Evolutionary conservation across 2,797 vertebrate genomes (phyloP).

Genomic region (Carcharodon carcharias): DNA sequence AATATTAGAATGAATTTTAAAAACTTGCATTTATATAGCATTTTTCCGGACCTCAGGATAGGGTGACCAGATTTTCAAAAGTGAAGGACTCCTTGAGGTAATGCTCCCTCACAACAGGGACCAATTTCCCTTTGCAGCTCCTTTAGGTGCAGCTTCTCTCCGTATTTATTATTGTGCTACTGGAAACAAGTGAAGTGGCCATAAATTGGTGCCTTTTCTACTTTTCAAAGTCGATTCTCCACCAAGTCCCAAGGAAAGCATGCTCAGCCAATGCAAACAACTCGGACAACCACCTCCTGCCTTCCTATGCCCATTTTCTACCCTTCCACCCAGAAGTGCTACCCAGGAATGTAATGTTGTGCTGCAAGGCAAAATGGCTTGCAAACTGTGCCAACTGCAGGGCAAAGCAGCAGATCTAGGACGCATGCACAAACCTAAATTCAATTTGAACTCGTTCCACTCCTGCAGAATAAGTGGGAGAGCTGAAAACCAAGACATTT

Average conservation of each 20-base stretch:
- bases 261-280: too few species aligned
- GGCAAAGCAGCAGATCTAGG: neutral
- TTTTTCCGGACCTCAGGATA: neutral
- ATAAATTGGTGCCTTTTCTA: neutral
- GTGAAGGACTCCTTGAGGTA: conserved; percentile 65
- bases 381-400: neutral
- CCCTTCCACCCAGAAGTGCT: neutral
- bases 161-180: conserved; percentile 68
- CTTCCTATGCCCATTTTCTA: neutral
- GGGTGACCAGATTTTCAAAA: neutral
- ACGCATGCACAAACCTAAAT: neutral
- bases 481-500: too few species aligned
- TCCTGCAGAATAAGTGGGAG: neutral
- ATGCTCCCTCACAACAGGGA: conserved; percentile 84
- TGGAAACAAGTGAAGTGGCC: neutral
- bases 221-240: neutral
- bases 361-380: neutral
- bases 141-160: conserved; percentile 74
- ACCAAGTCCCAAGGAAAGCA: neutral
- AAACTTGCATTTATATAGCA: neutral
- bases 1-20: neutral
- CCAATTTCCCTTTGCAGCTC: conserved; percentile 69
- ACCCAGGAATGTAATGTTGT: neutral
- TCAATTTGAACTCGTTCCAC: neutral
- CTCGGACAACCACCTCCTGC: neutral